phyloP scores from a whole-genome alignment of 2,113 vertebrate genomes.

The Pitta sordida region DNA sequence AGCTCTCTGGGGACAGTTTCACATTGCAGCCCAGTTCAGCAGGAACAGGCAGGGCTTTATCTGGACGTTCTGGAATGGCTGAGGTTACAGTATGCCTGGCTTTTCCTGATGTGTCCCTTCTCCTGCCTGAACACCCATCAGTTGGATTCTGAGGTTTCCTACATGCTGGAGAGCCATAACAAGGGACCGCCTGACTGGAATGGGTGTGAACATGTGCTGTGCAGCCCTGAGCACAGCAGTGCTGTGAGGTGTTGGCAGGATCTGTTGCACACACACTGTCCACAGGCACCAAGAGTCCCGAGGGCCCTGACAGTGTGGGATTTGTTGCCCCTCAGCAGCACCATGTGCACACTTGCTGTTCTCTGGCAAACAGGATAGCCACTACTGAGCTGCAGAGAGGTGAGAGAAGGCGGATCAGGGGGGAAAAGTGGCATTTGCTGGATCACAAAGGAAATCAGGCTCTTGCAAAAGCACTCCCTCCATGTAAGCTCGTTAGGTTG shows the following conservation, averaged over 20 bases:
- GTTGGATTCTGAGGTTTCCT: background rate
- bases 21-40: background rate
- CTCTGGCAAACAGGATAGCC: background rate
- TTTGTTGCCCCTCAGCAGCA: background rate
- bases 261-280: background rate
- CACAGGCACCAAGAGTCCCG: background rate
- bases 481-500: background rate
- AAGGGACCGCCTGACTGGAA: background rate
- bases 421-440: background rate
- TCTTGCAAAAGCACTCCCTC: background rate
- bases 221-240: background rate
- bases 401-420: background rate
- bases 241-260: background rate
- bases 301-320: background rate
- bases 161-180: background rate
- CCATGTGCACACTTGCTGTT: background rate
- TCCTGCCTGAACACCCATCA: background rate
- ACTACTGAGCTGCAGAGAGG: background rate
- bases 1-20: conserved; percentile 23
- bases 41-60: conserved; percentile 41
- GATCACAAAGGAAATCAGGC: background rate
- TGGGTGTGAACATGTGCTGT: background rate
- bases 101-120: conserved; percentile 10
- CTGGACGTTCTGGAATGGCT: background rate
- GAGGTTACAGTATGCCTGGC: background rate